phyloP scores from a whole-genome alignment of 92 coral and sea anemone genomes.

The Zoanthus sansibaricus region DNA sequence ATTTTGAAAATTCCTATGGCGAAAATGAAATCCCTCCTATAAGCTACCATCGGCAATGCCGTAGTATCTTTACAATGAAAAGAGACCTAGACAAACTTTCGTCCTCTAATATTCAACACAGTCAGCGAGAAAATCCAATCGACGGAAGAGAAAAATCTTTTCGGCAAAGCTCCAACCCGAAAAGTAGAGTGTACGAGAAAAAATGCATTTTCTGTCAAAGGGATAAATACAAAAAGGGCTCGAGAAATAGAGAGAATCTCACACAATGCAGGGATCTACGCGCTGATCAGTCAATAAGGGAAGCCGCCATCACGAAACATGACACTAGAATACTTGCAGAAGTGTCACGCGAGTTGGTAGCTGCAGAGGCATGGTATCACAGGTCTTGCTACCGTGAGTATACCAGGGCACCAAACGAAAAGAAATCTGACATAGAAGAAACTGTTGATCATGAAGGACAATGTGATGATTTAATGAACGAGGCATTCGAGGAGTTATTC shows the following conservation, averaged over 20 bases:
- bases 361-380: conserved; percentile 70
- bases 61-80: conserved; percentile 68
- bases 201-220: conserved; percentile 52
- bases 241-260: conserved; percentile 63
- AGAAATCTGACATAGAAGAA: background rate
- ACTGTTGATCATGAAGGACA: background rate
- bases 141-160: conserved; percentile 46
- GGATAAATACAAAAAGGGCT: conserved; percentile 58
- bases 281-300: conserved; percentile 48
- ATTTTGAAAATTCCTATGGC: conserved; percentile 6
- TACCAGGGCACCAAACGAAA: conserved; percentile 24
- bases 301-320: conserved; percentile 42
- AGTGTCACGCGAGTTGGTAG: conserved; percentile 66
- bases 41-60: conserved; percentile 66
- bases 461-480: background rate
- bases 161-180: conserved; percentile 50
- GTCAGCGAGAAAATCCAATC: background rate
- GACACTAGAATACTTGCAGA: conserved; percentile 55
- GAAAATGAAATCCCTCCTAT: conserved; percentile 40
- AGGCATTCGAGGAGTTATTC: background rate
- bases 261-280: conserved; percentile 63
- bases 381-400: conserved; percentile 55
- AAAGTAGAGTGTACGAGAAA: conserved; percentile 47
- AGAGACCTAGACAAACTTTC: conserved; percentile 56
- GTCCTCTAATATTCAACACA: conserved; percentile 10